phyloP scores from a whole-genome alignment of 1,140 invertebrate species.

The silkworm (Bombyx mori) region ASM3026992v2 NC_085131.1:6002501-6003000 shows the following conservation, averaged over 20 bases:
- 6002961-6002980: too few relatives aligned
- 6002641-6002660: slow-evolving; percentile 62
- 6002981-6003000: too few relatives aligned
- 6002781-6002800: slow-evolving; percentile 56
- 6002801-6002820: slow-evolving; percentile 69
- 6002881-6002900: too few relatives aligned
- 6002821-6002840: slow-evolving; percentile 66
- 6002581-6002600: not conserved
- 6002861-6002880: slow-evolving; percentile 73
- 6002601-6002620: not conserved
- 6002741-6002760: slow-evolving; percentile 61
- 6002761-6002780: slow-evolving; percentile 66
- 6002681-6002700: slow-evolving; percentile 56
- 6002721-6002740: slow-evolving; percentile 57
- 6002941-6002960: too few relatives aligned
- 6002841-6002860: slow-evolving; percentile 71
- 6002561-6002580: not conserved
- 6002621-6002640: slow-evolving; percentile 32
- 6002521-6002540: too few relatives aligned
- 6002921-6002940: too few relatives aligned
- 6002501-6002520: too few relatives aligned
- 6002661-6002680: slow-evolving; percentile 63
- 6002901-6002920: too few relatives aligned
- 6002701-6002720: slow-evolving; percentile 56
- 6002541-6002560: not conserved